Conservation (phyloP, 2,888 invertebrate genomes). For the Tetanocera ferruginea region DNA sequence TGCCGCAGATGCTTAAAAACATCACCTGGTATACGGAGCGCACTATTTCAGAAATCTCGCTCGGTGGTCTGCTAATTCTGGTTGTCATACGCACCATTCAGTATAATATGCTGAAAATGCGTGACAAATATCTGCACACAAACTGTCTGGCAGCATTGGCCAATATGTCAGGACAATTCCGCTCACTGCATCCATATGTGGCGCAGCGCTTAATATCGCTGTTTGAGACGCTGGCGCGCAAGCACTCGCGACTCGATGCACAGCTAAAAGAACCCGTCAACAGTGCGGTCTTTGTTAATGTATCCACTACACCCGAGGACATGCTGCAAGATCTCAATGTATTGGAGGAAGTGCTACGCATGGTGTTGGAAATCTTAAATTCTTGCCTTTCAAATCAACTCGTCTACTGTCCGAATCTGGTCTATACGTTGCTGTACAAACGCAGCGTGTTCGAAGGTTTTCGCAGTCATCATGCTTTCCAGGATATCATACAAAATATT, state of each 20-base stretch:
- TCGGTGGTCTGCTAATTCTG: slow-evolving; percentile 93
- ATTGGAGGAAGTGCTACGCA: slow-evolving; percentile 94
- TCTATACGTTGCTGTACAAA: slow-evolving; percentile 96
- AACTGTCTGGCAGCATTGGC: slow-evolving; percentile 98
- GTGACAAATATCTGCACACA: slow-evolving; percentile 97
- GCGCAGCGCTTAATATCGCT: slow-evolving; percentile 93
- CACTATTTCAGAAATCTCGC: slow-evolving; percentile 88
- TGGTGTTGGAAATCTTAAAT: slow-evolving; percentile 97
- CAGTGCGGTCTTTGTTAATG: slow-evolving; percentile 65
- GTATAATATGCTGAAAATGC: slow-evolving; percentile 95
- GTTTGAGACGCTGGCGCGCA: slow-evolving; percentile 91
- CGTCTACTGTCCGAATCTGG: slow-evolving; percentile 88
- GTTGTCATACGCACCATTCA: slow-evolving; percentile 97
- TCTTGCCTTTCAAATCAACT: slow-evolving; percentile 92
- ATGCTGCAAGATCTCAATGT: slow-evolving; percentile 89
- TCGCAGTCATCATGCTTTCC: slow-evolving; percentile 88
- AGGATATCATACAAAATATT: slow-evolving; percentile 94
- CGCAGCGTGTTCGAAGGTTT: slow-evolving; percentile 89
- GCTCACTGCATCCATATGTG: slow-evolving; percentile 94
- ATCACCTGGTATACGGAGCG: slow-evolving; percentile 96
- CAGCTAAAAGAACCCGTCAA: slow-evolving; percentile 72
- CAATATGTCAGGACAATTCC: slow-evolving; percentile 96
- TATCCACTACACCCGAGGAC: slow-evolving; percentile 65
- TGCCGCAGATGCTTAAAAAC: slow-evolving; percentile 83
- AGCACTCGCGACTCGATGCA: slow-evolving; percentile 79